These are phyloP conservation scores for Dendronephthya gigantea DNA, from an alignment of 64 coral and sea anemone species.

Conservation along the genomic window DNA sequence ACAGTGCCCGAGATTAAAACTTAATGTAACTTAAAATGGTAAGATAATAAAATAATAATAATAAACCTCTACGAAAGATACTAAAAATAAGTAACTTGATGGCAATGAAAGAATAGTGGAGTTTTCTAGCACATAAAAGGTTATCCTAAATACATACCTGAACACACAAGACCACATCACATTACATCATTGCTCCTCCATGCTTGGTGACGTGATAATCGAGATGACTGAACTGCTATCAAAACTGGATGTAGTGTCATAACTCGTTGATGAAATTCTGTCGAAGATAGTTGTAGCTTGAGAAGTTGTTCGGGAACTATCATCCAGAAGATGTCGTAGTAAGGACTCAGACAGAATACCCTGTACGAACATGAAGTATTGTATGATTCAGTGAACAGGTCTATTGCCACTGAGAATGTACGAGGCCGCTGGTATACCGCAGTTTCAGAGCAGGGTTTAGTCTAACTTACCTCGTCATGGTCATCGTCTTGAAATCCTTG, in stretches of 20 bases:
- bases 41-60: too few species aligned
- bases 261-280: neutral
- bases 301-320: conserved; percentile 54
- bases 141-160: neutral
- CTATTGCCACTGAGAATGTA: too few species aligned
- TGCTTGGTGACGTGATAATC: neutral
- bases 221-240: neutral
- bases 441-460: too few species aligned
- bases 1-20: too few species aligned
- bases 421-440: too few species aligned
- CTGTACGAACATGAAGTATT: neutral
- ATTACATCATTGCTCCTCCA: neutral
- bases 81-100: too few species aligned
- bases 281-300: conserved; percentile 45
- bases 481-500: conserved; percentile 26
- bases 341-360: conserved; percentile 32
- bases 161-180: neutral
- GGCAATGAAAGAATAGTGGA: too few species aligned
- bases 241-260: neutral
- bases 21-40: too few species aligned
- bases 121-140: too few species aligned
- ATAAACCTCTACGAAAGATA: too few species aligned
- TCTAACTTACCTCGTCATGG: conserved; percentile 39
- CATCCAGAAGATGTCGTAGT: conserved; percentile 35
- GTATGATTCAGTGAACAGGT: neutral